phyloP scores from a whole-genome alignment of 2,113 vertebrate species.

The Halichoeres trimaculatus region DNA sequence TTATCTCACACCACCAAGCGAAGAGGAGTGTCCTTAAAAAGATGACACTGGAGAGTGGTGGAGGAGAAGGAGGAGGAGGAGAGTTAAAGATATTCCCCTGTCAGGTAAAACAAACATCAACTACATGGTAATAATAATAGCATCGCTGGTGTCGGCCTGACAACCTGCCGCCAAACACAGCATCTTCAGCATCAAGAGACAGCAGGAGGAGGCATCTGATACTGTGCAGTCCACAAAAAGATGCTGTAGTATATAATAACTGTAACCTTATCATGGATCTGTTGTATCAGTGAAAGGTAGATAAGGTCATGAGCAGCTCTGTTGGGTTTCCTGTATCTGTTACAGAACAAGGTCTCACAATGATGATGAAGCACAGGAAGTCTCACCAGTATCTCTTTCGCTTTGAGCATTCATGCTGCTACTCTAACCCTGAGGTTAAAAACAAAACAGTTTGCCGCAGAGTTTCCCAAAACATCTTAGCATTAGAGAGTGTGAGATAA shows the following conservation, averaged over 20 bases:
- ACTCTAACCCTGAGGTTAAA: slow-evolving; percentile 14
- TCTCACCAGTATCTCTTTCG: slow-evolving; percentile 37
- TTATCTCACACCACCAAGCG: slow-evolving; percentile 76
- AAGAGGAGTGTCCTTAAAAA: slow-evolving; percentile 60
- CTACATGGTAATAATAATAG: slow-evolving; percentile 34
- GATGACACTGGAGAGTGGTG: slow-evolving; percentile 2
- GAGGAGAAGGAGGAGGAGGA: slow-evolving; percentile 5
- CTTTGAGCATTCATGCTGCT: slow-evolving; percentile 24
- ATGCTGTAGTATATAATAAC: slow-evolving; percentile 8
- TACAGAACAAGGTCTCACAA: slow-evolving; percentile 5
- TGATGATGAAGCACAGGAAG: neutral
- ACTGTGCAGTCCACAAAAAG: neutral
- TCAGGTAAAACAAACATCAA: slow-evolving; percentile 44
- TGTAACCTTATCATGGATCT: neutral
- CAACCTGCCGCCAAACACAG: slow-evolving; percentile 40
- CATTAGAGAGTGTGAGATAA: neutral
- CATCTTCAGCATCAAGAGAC: neutral
- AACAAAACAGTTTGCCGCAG: neutral
- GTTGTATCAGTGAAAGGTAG: neutral
- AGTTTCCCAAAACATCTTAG: slow-evolving; percentile 5
- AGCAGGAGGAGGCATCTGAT: slow-evolving; percentile 3
- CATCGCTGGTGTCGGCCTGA: slow-evolving; percentile 29
- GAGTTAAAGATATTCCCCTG: slow-evolving; percentile 41
- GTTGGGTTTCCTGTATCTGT: neutral
- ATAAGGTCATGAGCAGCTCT: slow-evolving; percentile 17